Evolutionary conservation across 2,113 vertebrate species (phyloP).

Genomic region (Promerops cafer): DNA sequence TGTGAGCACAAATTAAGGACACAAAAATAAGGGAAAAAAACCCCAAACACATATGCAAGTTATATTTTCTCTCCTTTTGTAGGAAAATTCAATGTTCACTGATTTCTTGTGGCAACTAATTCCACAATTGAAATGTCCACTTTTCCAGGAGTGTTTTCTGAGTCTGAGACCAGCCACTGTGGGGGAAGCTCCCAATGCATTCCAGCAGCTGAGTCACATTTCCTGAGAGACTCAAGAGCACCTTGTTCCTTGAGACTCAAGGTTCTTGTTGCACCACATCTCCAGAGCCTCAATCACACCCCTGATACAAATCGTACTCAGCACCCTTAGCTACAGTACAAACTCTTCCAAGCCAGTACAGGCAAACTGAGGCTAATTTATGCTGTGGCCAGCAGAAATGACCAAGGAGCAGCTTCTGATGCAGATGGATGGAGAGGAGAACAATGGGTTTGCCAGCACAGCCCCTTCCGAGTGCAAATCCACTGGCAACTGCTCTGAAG

Average conservation of each 20-base stretch:
- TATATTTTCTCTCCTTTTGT: not conserved
- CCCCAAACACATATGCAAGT: not conserved
- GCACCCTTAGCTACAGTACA: not conserved
- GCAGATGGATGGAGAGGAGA: accelerated
- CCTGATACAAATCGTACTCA: not conserved
- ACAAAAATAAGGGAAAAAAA: not conserved
- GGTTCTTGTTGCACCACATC: not conserved
- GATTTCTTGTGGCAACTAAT: not conserved
- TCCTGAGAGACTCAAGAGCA: not conserved
- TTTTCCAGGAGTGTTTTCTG: not conserved
- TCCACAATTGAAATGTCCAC: not conserved
- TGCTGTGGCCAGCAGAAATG: not conserved
- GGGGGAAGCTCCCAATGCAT: accelerated
- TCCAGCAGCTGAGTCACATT: not conserved
- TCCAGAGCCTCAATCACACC: not conserved
- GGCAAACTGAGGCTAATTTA: accelerated
- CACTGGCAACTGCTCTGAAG: not conserved
- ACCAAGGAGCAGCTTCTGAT: accelerated
- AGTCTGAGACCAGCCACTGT: not conserved
- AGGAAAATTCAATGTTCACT: not conserved
- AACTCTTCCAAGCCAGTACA: not conserved
- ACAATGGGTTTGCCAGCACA: accelerated
- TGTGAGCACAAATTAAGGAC: not conserved
- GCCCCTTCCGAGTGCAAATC: not conserved
- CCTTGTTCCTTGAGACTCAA: not conserved